phyloP scores from a whole-genome alignment of 2,888 invertebrate genomes.

The Clunio marinus region DNA sequence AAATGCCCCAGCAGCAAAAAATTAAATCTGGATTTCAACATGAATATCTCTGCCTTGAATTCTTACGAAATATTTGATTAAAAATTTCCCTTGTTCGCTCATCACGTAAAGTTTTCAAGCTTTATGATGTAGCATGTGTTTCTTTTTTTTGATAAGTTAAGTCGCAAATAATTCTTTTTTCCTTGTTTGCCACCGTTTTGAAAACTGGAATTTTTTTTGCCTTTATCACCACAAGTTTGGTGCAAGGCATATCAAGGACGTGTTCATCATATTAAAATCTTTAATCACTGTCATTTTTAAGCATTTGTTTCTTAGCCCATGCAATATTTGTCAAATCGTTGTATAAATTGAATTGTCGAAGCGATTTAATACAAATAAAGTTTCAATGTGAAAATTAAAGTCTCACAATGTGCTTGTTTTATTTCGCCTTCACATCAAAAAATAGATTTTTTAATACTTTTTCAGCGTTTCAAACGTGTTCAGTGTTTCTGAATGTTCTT shows the following conservation, averaged over 20 bases:
- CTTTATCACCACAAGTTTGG: not conserved
- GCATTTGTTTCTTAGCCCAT: not conserved
- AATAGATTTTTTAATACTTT: not conserved
- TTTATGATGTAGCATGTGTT: too few species aligned
- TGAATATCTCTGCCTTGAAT: not conserved
- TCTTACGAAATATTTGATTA: not conserved
- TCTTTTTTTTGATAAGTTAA: conserved; percentile 16
- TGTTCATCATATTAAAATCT: not conserved
- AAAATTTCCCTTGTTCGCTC: conserved; percentile 3
- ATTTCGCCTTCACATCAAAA: conserved; percentile 7
- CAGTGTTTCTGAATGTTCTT: not conserved
- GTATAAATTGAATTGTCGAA: not conserved
- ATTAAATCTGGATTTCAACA: not conserved
- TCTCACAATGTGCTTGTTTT: not conserved
- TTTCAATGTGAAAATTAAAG: conserved; percentile 1
- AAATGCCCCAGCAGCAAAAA: not conserved
- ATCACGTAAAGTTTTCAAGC: not conserved
- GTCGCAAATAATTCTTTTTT: conserved; percentile 1
- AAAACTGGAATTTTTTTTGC: conserved; percentile 8
- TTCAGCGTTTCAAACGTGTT: not conserved
- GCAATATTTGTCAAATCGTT: not conserved
- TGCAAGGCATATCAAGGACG: too few species aligned
- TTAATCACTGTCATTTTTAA: not conserved
- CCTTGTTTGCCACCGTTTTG: not conserved
- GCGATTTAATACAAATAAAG: not conserved